phyloP scores from a whole-genome alignment of 1,140 invertebrate species.

The Oscheius sp. region DNA sequence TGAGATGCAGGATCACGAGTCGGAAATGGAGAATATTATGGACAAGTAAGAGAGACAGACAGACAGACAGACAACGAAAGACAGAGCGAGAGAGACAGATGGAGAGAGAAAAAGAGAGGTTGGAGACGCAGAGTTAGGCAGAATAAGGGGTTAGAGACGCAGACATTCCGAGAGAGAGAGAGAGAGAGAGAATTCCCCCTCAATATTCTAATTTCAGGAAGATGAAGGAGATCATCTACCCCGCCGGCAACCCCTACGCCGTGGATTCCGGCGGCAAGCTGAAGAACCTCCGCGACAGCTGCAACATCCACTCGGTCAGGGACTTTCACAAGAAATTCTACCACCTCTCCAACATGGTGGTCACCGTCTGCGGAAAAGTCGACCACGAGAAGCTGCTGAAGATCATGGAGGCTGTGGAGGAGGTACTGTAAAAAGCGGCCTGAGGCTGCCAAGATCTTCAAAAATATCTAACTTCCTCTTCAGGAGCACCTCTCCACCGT shows the following conservation, averaged over 20 bases:
- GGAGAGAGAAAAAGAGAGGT: too few relatives aligned
- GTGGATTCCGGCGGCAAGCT: slow-evolving; percentile 79
- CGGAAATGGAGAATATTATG: slow-evolving; percentile 53
- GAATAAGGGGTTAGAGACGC: too few relatives aligned
- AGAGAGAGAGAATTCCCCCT: too few relatives aligned
- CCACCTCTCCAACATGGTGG: slow-evolving; percentile 80
- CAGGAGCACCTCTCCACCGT: slow-evolving; percentile 69
- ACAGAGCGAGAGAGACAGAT: too few relatives aligned
- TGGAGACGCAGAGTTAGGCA: too few relatives aligned
- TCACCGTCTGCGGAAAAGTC: slow-evolving; percentile 80
- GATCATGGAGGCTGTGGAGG: slow-evolving; percentile 67
- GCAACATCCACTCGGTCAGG: slow-evolving; percentile 69
- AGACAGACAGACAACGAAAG: background rate
- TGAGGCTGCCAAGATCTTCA: background rate
- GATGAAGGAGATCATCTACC: slow-evolving; percentile 47
- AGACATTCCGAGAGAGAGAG: too few relatives aligned
- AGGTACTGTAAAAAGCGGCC: slow-evolving; percentile 70
- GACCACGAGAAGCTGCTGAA: slow-evolving; percentile 74
- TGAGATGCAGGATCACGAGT: slow-evolving; percentile 77
- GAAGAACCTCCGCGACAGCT: slow-evolving; percentile 78
- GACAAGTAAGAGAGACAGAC: background rate
- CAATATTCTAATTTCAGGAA: slow-evolving; percentile 13
- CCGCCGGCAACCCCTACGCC: slow-evolving; percentile 50
- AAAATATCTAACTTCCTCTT: background rate
- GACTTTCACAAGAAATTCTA: slow-evolving; percentile 82